These are phyloP conservation scores for Cyanistes caeruleus DNA, from an alignment of 2,113 vertebrate genomes.

Conservation along the genomic window DNA sequence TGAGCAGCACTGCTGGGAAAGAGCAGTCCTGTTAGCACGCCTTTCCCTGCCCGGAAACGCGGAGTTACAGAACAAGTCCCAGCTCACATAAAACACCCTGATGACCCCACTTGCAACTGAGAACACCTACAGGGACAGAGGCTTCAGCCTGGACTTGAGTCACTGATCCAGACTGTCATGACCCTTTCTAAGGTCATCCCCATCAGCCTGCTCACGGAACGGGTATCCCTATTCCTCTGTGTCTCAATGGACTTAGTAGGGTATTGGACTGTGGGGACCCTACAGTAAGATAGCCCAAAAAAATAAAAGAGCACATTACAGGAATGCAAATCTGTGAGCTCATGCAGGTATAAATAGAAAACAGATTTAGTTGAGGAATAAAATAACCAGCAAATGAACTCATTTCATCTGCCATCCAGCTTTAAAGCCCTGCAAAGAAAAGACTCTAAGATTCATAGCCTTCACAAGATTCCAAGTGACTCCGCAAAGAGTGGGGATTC, in stretches of 20 bases:
- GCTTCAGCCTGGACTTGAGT: neutral
- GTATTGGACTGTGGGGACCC: neutral
- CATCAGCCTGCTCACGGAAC: rapidly evolving
- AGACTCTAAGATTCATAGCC: neutral
- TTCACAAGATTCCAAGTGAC: neutral
- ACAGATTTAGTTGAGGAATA: neutral
- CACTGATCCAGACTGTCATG: neutral
- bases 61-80: neutral
- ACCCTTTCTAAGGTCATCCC: neutral
- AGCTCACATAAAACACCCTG: neutral
- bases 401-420: slow-evolving; percentile 6
- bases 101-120: neutral
- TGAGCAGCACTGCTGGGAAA: neutral
- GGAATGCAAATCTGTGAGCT: neutral
- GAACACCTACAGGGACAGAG: neutral
- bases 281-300: neutral
- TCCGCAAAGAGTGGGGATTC: neutral
- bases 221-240: neutral
- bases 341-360: slow-evolving; percentile 16
- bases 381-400: neutral
- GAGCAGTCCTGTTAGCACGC: neutral
- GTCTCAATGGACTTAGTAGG: neutral
- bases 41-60: neutral
- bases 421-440: neutral
- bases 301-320: neutral